These are phyloP conservation scores for Arenicola marina DNA, from an alignment of 2,888 invertebrate species.

Conservation along the genomic window DNA sequence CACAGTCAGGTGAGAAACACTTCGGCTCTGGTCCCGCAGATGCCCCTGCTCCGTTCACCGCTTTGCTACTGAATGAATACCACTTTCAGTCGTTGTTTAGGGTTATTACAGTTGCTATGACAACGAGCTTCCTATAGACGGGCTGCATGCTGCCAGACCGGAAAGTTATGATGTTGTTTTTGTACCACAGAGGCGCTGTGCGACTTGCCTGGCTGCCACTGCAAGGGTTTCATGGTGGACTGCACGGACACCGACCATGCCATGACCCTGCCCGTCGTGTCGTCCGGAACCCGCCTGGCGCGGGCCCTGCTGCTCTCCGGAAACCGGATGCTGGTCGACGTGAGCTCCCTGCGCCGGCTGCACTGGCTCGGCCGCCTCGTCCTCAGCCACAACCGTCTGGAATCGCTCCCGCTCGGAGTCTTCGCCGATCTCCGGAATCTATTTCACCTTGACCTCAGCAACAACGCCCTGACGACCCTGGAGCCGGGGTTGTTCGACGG, in stretches of 20 bases:
- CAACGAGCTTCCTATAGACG: too few relatives aligned
- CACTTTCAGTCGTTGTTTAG: too few relatives aligned
- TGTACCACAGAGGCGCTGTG: conserved; percentile 15
- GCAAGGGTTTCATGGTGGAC: conserved; percentile 13
- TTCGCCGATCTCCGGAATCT: conserved; percentile 23
- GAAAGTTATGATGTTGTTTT: conserved; percentile 21
- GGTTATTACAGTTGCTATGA: too few relatives aligned
- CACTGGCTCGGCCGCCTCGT: conserved; percentile 23
- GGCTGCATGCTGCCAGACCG: too few relatives aligned
- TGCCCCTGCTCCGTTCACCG: too few relatives aligned
- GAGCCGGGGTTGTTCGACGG: conserved; percentile 14
- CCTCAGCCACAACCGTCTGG: conserved; percentile 16
- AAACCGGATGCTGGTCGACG: conserved; percentile 10
- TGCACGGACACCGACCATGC: not conserved
- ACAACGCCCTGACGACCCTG: conserved; percentile 21
- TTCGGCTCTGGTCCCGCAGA: too few relatives aligned
- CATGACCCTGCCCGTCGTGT: not conserved
- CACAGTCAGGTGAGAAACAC: too few relatives aligned
- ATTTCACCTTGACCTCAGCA: conserved; percentile 29
- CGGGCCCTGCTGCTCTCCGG: conserved; percentile 18
- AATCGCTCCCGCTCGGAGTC: conserved; percentile 6
- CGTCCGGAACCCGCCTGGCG: not conserved
- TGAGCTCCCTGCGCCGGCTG: conserved; percentile 4
- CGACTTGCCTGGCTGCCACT: conserved; percentile 11
- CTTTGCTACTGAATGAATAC: too few relatives aligned